Percentiles rank a stretch among this genome's conserved stretches.
phyloP scores from a whole-genome alignment of 1,140 invertebrate species.

The Leucophenga varia region DNA sequence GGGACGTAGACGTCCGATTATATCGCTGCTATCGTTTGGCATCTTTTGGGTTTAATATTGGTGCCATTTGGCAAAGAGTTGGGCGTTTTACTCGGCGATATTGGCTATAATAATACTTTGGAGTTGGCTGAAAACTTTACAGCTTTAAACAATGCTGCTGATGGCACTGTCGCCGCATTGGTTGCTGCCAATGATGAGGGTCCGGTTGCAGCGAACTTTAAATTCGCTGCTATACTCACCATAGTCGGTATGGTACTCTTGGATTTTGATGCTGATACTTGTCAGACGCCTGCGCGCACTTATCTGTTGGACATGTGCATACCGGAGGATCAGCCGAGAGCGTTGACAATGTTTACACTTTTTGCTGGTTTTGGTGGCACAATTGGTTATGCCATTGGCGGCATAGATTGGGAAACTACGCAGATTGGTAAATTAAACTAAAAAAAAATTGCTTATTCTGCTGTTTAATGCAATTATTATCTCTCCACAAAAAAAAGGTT shows the following conservation, averaged over 20 bases:
- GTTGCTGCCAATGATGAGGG: constrained; percentile 8
- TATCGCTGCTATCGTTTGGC: constrained; percentile 72
- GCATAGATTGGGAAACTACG: constrained; percentile 76
- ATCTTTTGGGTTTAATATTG: constrained; percentile 67
- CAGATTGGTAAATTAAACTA: constrained; percentile 63
- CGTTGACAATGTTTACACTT: constrained; percentile 79
- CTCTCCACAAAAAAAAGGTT: no score
- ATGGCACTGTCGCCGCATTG: constrained; percentile 29
- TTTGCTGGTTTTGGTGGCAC: constrained; percentile 83
- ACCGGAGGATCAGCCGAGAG: constrained; percentile 77
- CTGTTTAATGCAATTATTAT: no score
- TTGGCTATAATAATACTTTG: constrained; percentile 22
- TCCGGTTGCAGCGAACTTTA: constrained; percentile 26
- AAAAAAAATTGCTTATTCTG: no score
- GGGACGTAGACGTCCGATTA: constrained; percentile 77
- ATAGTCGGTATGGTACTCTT: constrained; percentile 79
- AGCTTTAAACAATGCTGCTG: not conserved
- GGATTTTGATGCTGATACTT: constrained; percentile 84
- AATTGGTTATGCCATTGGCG: constrained; percentile 78
- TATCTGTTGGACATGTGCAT: constrained; percentile 80
- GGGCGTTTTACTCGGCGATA: constrained; percentile 69
- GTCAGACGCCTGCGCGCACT: constrained; percentile 77
- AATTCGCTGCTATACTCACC: constrained; percentile 70
- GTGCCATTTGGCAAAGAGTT: constrained; percentile 76
- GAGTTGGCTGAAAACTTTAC: constrained; percentile 10